Percentiles rank a stretch among this genome's conserved stretches.
These are phyloP conservation scores for Actenoides lindsayi DNA, from an alignment of 2,113 vertebrate genomes.

Conservation along the genomic window DNA sequence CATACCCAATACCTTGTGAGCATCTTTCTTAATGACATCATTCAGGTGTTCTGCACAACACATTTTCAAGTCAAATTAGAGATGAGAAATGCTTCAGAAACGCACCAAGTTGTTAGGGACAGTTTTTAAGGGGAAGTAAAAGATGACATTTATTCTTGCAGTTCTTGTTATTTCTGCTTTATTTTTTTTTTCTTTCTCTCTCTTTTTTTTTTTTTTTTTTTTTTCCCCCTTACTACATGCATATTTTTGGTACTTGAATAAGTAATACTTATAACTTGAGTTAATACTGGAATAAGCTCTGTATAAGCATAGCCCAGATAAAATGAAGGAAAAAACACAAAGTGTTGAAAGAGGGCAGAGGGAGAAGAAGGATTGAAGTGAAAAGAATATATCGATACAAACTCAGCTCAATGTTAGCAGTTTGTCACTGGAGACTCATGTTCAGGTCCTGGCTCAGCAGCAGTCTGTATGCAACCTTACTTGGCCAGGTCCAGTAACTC, in stretches of 20 bases:
- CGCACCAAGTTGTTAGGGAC: background rate
- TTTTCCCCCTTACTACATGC: background rate
- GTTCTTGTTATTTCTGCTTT: background rate
- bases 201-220: background rate
- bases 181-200: too few relatives aligned
- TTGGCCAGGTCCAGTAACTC: background rate
- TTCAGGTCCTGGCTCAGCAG: background rate
- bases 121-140: background rate
- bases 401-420: fast-evolving
- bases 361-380: background rate
- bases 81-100: background rate
- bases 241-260: background rate
- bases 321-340: background rate
- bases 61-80: background rate
- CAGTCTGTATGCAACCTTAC: background rate
- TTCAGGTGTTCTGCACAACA: background rate
- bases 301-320: background rate
- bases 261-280: background rate
- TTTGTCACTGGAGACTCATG: background rate
- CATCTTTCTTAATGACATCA: background rate
- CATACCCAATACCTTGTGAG: background rate
- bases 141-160: background rate
- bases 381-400: background rate
- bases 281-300: background rate
- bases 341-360: background rate